A percentile compares a stretch with the other conserved stretches of the same genome.
Conservation (phyloP, 2,113 vertebrate genomes). For the Oryzias melastigma region DNA sequence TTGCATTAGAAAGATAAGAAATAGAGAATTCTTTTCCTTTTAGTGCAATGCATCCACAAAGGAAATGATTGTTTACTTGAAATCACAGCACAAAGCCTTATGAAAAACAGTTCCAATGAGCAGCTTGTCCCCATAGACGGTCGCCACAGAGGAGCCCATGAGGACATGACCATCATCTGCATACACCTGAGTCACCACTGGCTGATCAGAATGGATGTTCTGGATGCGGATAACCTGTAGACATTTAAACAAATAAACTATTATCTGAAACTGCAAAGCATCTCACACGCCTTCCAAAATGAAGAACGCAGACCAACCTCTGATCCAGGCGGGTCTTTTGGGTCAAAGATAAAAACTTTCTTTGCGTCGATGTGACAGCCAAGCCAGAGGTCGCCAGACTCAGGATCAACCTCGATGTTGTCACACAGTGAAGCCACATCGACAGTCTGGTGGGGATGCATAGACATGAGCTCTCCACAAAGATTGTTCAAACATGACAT, state of each 20-base stretch:
- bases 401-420: conserved; percentile 85
- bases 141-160: conserved; percentile 83
- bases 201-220: conserved; percentile 84
- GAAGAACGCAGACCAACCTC: conserved; percentile 79
- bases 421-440: conserved; percentile 81
- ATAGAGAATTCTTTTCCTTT: too few relatives aligned
- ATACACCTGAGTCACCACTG: conserved; percentile 83
- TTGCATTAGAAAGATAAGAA: too few relatives aligned
- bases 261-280: background rate
- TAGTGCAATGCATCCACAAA: background rate
- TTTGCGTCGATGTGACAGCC: conserved; percentile 85
- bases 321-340: conserved; percentile 82
- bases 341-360: conserved; percentile 71
- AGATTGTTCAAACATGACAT: background rate
- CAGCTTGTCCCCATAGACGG: conserved; percentile 76
- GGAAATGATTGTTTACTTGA: conserved; percentile 52
- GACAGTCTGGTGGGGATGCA: conserved; percentile 69
- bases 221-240: conserved; percentile 83
- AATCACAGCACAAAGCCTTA: conserved; percentile 85
- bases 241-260: background rate
- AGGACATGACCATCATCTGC: conserved; percentile 84
- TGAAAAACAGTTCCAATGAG: conserved; percentile 90
- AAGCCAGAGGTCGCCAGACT: conserved; percentile 86
- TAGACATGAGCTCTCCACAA: background rate
- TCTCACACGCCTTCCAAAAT: background rate